A percentile compares a stretch with the other conserved stretches of the same genome.
These are phyloP conservation scores for Amia ocellicauda DNA, from an alignment of 2,113 vertebrate genomes.

Conservation along the genomic window DNA sequence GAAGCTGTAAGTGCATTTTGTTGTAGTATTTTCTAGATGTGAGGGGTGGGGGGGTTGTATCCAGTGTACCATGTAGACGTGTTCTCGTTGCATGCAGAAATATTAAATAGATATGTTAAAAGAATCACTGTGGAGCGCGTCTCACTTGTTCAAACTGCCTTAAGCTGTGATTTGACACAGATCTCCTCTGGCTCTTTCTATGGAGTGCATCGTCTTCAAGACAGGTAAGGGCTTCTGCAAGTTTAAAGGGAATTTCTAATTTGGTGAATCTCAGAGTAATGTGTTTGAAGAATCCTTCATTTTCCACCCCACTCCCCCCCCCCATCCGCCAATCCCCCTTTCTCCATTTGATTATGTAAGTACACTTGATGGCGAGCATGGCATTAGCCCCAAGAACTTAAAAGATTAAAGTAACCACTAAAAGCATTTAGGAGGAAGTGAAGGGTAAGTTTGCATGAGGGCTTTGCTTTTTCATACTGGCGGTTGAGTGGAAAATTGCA, in stretches of 20 bases:
- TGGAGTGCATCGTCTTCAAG: background rate
- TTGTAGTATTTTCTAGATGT: slow-evolving; percentile 36
- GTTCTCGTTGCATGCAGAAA: slow-evolving; percentile 25
- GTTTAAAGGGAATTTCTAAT: slow-evolving; percentile 2
- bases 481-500: slow-evolving; percentile 65
- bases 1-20: slow-evolving; percentile 48
- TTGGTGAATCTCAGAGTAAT: slow-evolving; percentile 3
- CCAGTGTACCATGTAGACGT: slow-evolving; percentile 29
- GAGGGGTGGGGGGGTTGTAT: slow-evolving; percentile 36
- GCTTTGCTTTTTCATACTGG: slow-evolving; percentile 51
- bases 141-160: slow-evolving; percentile 15
- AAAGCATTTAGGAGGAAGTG: slow-evolving; percentile 63
- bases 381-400: slow-evolving; percentile 67
- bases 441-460: slow-evolving; percentile 59
- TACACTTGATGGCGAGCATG: slow-evolving; percentile 62
- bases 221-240: slow-evolving; percentile 1
- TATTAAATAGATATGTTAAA: slow-evolving; percentile 19
- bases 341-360: slow-evolving; percentile 50
- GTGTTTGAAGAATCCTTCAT: slow-evolving; percentile 10
- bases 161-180: slow-evolving; percentile 6
- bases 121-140: background rate
- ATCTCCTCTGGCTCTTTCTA: background rate
- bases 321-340: slow-evolving; percentile 13
- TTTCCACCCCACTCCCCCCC: background rate
- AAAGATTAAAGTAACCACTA: slow-evolving; percentile 78